These are phyloP conservation scores for Helarctos malayanus DNA, from an alignment of 2,797 vertebrate species.

Conservation along the genomic window DNA sequence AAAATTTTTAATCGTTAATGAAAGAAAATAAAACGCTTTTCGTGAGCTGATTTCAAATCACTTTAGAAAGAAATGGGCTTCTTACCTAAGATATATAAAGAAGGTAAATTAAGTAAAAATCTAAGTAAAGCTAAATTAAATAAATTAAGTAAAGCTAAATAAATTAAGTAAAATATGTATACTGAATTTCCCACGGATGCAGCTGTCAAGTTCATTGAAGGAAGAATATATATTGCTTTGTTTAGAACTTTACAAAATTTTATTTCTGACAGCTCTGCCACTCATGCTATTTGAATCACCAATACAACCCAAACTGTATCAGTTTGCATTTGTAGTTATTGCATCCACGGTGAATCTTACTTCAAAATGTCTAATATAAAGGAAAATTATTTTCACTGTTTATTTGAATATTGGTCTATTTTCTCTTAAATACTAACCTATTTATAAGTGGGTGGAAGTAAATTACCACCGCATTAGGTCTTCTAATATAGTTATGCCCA, in stretches of 20 bases:
- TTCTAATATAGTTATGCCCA: background rate
- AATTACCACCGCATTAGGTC: background rate
- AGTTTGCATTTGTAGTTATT: background rate
- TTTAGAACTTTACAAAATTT: background rate
- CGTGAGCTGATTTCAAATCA: constrained; percentile 15
- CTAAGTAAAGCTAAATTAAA: background rate
- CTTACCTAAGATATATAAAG: background rate
- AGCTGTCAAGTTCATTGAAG: background rate
- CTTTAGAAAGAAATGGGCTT: constrained; percentile 37
- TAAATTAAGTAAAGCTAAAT: background rate
- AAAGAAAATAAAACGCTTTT: constrained; percentile 19
- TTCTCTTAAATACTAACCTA: constrained; percentile 13
- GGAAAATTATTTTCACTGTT: constrained; percentile 6
- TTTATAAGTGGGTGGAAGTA: constrained; percentile 24
- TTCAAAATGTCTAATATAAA: background rate
- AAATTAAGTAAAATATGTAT: constrained; percentile 23
- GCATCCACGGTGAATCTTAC: background rate
- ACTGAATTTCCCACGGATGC: constrained; percentile 18
- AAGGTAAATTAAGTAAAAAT: background rate
- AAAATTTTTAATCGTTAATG: background rate
- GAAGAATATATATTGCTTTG: constrained; percentile 12
- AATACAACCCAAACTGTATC: background rate
- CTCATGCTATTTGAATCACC: background rate
- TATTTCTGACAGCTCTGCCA: background rate
- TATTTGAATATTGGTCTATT: background rate